Conservation (phyloP, 2,113 vertebrate species). For the Hippocampus barbouri region DNA sequence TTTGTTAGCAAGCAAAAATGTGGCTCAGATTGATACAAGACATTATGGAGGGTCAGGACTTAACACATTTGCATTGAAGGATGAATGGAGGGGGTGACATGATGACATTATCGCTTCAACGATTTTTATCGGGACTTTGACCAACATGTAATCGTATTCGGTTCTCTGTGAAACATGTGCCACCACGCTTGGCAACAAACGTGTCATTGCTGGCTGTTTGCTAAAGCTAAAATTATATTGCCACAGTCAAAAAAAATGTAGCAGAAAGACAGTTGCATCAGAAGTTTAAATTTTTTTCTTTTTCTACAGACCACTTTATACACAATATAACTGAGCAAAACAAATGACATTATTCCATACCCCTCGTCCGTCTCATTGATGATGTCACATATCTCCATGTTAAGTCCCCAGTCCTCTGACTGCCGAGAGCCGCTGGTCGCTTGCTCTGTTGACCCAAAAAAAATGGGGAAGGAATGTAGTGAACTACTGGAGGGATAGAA, state of each 20-base stretch:
- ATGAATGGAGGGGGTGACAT: too few relatives aligned
- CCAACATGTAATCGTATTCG: neutral
- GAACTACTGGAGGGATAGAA: neutral
- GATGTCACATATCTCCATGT: slow-evolving; percentile 78
- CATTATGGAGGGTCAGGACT: neutral
- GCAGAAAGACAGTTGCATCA: neutral
- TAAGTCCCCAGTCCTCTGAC: slow-evolving; percentile 73
- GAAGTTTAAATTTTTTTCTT: neutral
- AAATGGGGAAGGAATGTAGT: neutral
- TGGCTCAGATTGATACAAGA: neutral
- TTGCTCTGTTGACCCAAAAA: slow-evolving; percentile 55
- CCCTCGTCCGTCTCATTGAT: slow-evolving; percentile 76
- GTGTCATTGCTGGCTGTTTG: neutral
- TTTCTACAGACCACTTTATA: neutral
- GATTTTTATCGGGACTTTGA: neutral
- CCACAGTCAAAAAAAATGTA: neutral
- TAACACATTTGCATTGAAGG: too few relatives aligned
- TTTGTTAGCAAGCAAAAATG: neutral
- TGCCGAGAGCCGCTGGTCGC: slow-evolving; percentile 62
- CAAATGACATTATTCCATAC: slow-evolving; percentile 34
- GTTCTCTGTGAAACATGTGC: neutral
- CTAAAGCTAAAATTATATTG: neutral
- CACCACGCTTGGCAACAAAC: neutral
- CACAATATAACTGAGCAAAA: neutral
- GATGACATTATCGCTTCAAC: neutral